Evolutionary conservation across 2,888 invertebrate genomes (phyloP).

Genomic region (Punctoribates punctum): DNA sequence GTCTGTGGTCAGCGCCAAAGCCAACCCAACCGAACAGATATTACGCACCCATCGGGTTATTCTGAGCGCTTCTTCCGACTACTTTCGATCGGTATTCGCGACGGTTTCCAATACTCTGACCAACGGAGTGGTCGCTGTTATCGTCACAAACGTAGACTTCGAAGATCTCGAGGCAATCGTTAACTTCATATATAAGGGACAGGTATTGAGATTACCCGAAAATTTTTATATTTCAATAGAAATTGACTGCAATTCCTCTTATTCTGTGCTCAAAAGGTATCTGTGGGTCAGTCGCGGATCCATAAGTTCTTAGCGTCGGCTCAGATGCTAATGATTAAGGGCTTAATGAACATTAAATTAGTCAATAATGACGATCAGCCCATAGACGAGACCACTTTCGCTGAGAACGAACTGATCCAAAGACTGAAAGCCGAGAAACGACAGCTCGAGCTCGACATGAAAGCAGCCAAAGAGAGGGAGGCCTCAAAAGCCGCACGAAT

Average conservation of each 20-base stretch:
- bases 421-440: slow-evolving; percentile 1
- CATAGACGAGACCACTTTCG: not conserved
- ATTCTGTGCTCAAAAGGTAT: not conserved
- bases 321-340: slow-evolving; percentile 13
- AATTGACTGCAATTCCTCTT: not conserved
- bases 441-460: not conserved
- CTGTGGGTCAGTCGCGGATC: slow-evolving; percentile 5
- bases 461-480: not conserved
- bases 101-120: not conserved
- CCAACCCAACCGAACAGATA: not conserved
- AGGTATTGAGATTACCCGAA: slow-evolving; percentile 8
- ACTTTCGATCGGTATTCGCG: not conserved
- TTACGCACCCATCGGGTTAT: slow-evolving; percentile 20
- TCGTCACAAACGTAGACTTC: slow-evolving; percentile 2
- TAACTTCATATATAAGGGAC: slow-evolving; percentile 29
- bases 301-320: slow-evolving; percentile 21
- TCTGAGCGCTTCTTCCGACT: slow-evolving; percentile 18
- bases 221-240: not conserved
- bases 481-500: not conserved
- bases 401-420: not conserved
- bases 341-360: slow-evolving; percentile 31
- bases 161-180: not conserved
- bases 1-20: not conserved
- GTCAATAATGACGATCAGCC: slow-evolving; percentile 29
- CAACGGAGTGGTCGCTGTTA: not conserved